A percentile compares a stretch with the other conserved stretches of the same genome.
Evolutionary conservation across 2,797 vertebrate species (phyloP).

Genomic region (Staurois parvus): DNA sequence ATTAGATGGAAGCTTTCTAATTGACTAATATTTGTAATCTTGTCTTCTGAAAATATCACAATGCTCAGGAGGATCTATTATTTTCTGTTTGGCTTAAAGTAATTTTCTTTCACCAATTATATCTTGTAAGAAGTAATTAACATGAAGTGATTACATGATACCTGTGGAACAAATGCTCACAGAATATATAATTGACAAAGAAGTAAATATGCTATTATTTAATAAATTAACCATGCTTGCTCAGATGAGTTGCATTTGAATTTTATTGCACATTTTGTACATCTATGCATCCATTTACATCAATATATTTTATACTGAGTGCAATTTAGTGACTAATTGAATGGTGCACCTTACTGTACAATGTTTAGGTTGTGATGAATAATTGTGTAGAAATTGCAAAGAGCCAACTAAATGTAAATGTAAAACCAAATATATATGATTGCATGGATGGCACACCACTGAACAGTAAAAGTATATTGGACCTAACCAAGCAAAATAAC

Average conservation of each 20-base stretch:
- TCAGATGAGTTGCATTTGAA: conserved; percentile 10
- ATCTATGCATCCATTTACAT: background rate
- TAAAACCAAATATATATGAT: no score
- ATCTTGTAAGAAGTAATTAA: conserved; percentile 61
- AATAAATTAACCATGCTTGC: conserved; percentile 2
- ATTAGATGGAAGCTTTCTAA: conserved; percentile 51
- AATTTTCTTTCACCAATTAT: conserved; percentile 59
- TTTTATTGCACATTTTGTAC: background rate
- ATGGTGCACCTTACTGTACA: background rate
- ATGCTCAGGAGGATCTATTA: conserved; percentile 58
- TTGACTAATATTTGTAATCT: conserved; percentile 57
- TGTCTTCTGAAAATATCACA: conserved; percentile 56
- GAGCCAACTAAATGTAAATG: no score
- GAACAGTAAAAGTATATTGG: no score
- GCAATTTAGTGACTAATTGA: background rate
- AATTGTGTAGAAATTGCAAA: no score
- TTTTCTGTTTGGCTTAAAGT: conserved; percentile 60
- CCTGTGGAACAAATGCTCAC: conserved; percentile 51
- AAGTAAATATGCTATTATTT: conserved; percentile 46
- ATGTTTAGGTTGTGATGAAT: background rate
- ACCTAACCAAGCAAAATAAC: no score
- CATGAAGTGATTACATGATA: conserved; percentile 59
- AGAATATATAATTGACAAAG: conserved; percentile 38
- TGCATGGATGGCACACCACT: no score
- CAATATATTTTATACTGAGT: background rate